Evolutionary conservation across 2,113 vertebrate species (phyloP), one percentile per base, ranked within the genome.

Genomic region (Nanger granti): DNA sequence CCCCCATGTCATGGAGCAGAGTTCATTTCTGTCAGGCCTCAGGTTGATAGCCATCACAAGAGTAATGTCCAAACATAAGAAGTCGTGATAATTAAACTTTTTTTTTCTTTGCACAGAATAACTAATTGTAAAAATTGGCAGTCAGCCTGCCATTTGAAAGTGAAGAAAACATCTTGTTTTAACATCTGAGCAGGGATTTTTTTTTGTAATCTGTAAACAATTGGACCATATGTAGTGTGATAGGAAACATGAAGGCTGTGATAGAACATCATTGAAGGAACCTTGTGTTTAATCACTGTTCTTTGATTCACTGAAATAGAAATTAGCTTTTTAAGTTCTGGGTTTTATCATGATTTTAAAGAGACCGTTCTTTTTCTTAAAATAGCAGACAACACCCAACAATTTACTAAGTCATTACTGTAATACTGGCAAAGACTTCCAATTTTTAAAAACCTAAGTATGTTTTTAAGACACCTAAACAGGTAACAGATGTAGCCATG

Each of bases 151-250:
- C 98, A 98, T 98, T 98, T 98, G 98, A 98, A 99, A 99, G 98
- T 98, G 98, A 98, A 98, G 98, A 98, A 99, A 99, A 99, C 98
- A 99, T 99, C 98, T 99, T 99, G 98, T 98, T 99, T 98, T 98
- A 99, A 98, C 99, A 99, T 99, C 99, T 99, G 99, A 99, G 98
- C 98, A 98, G 98, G 97, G 98, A 98, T 98, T 98, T 98, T 98
- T 98, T 98, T 99, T 99, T 98, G 97, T 99, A 98, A 98, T 99
- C 99, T 98, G 98, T 99, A 99, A 99, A 99, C 98, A 99, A 99
- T 99, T 98, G 98, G 98, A 98, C 99, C 99, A 99, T 99, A 99
- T 99, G 99, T 99, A 99, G 99, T 99, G 98, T 98, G 98, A 99
- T 97, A 92, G 98, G 98, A 99, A 99, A 99, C 98, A 98, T 98